phyloP scores from a whole-genome alignment of 2,113 vertebrate species.

The Neolamprologus modestus region DNA sequence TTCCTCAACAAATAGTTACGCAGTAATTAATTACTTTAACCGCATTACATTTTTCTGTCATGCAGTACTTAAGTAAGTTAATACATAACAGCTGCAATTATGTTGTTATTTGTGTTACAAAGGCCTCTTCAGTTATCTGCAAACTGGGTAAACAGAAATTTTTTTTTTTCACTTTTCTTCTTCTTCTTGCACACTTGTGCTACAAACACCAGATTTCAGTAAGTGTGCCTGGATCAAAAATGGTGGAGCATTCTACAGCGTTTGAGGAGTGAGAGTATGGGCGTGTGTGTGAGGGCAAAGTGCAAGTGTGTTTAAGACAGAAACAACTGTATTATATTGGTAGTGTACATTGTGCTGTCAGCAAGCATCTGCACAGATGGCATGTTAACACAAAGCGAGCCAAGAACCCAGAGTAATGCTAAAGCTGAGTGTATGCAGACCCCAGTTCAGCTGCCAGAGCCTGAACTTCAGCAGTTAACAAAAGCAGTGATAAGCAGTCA shows the following conservation, averaged over 20 bases:
- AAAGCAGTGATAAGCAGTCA: not conserved
- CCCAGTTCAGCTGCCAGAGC: not conserved
- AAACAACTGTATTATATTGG: not conserved
- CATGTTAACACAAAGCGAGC: not conserved
- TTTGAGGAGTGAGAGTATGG: not conserved
- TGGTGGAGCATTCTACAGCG: not conserved
- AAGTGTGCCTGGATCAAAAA: not conserved
- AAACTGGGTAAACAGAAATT: not conserved
- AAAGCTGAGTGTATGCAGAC: not conserved
- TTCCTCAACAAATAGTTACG: not conserved
- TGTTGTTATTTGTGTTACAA: not conserved
- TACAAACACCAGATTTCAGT: not conserved
- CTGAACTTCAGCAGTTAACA: not conserved
- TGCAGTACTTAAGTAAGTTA: not conserved
- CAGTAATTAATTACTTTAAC: not conserved
- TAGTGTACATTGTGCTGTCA: fast-evolving
- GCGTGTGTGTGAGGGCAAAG: not conserved
- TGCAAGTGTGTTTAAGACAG: not conserved
- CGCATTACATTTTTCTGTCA: fast-evolving
- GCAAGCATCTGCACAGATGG: not conserved
- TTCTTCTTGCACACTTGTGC: not conserved
- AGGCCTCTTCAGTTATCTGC: not conserved
- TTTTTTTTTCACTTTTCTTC: not conserved
- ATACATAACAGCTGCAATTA: not conserved
- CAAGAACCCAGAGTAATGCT: not conserved